Evolutionary conservation across 35 echinoderm and acorn worm genomes (phyloP), one percentile per base, ranked within the genome.

Genomic region (Hemicentrotus pulcherrimus): DNA sequence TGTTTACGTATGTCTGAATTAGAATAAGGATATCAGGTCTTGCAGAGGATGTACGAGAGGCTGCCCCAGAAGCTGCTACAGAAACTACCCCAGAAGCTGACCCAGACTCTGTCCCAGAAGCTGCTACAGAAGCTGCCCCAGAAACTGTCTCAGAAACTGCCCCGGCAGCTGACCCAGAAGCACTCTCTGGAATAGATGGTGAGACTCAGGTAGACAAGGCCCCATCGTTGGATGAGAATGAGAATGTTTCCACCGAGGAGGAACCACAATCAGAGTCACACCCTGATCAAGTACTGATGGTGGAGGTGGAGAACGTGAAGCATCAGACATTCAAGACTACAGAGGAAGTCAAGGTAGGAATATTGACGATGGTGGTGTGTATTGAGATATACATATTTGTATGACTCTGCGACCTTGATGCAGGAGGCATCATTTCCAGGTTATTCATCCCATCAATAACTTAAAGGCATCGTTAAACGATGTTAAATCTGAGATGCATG

Each of bases 291-390:
- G 91, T 99, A 45, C 86, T 97, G 14, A 97, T 99, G 97, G 98
- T 94, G 86, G 97, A 99, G 35, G 97, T 99, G 9, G 98, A 97
- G 46, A 99, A 99, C 50, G 95, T 99, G 4, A 94, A 61, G 10
- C 98, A 99, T 91, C 31, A 96, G 6, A 91, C 97, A 33, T 99
- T 96, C 91, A 95, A 99, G 65, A 95, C 94, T 9, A 96, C 94
- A 31, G 96, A 97, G 48, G 98, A 99, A 96, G 96, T 99, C 41
- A 99, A 99, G 98, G 98, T 99, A 92, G n/a, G 87, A 31, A 4
- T 12, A 31, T 2, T 14, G 9, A 90, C 24, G 31, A 32, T 28
- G 33, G 45, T 30, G n/a, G 0, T 41, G 32, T 41, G 32, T 15
- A 89, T 9, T 87, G 19, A 18, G 32, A 33, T 33, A 28, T 31